Percentiles rank a stretch among this genome's conserved stretches.
phyloP scores from a whole-genome alignment of 1,140 invertebrate genomes.

The Tetramorium simillimum region DNA sequence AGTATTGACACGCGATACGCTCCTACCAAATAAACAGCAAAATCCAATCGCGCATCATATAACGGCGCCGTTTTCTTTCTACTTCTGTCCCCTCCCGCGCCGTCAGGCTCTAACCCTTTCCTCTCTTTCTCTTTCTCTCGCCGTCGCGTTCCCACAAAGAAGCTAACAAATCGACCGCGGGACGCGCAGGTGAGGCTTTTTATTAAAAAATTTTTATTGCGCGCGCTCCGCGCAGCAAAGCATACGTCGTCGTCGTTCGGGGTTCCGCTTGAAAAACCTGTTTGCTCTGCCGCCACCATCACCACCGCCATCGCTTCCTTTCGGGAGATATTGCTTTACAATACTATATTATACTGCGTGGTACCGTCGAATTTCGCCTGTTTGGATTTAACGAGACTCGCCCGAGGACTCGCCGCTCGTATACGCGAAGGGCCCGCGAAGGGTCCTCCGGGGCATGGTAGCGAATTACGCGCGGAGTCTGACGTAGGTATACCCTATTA shows the following conservation, averaged over 20 bases:
- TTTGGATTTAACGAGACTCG: conserved; percentile 75
- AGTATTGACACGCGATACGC: conserved; percentile 80
- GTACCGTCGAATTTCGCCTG: conserved; percentile 74
- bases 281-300: conserved; percentile 70
- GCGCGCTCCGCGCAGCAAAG: conserved; percentile 65
- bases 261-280: conserved; percentile 72
- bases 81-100: conserved; percentile 60
- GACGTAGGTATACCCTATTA: conserved; percentile 36
- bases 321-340: conserved; percentile 76
- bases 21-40: conserved; percentile 75
- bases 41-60: conserved; percentile 79
- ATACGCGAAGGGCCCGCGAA: conserved; percentile 26
- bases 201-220: conserved; percentile 77
- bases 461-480: conserved; percentile 39
- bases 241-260: conserved; percentile 67
- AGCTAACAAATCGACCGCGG: conserved; percentile 72
- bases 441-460: conserved; percentile 27
- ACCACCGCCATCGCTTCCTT: conserved; percentile 70
- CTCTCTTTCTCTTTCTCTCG: conserved; percentile 30
- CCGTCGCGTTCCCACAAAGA: conserved; percentile 63
- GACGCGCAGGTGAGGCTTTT: conserved; percentile 73
- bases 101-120: conserved; percentile 60
- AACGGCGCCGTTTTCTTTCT: conserved; percentile 77
- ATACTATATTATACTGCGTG: conserved; percentile 76
- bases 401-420: conserved; percentile 53